Base-by-base conservation (phyloP, 2,113 vertebrate genomes). In the Limnothrissa miodon region DNA sequence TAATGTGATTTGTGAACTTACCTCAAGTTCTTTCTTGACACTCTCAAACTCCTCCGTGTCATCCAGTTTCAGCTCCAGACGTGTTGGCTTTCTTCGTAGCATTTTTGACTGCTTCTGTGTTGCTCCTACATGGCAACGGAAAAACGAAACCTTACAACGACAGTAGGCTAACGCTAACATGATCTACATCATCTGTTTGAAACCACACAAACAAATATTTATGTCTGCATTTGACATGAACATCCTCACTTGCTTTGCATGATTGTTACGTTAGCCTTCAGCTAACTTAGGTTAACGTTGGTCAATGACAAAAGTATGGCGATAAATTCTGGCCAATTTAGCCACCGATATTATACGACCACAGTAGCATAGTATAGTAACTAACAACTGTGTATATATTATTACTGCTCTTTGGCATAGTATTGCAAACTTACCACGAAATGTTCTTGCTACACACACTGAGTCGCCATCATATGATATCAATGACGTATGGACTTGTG, bases 31-130 rank as follows among this genome's bases (percentile, higher is more conserved):
- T 84, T 99, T 99, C 80, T 96, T 96, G 56, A 98, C 92, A 53
- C 94, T 96, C 87, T 99, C 98, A 48, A 99, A 99, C 91, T 99
- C 98, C 45, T 98, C 98, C 0, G 96, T 96, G 85, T 99, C 97
- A 33, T 99, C 98, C 81, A 99, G 93, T 86, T 99, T 99, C 83
- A 99, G 94, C 87, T 99, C 97, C 84, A 99, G 89, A 11, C 97
- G 97, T 0, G 98, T 99, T 17, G 98, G 98, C 83, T 99, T 99
- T 81, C 97, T 92, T 85, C 97, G 94, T 89, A 99, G 88, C 97
- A 99, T 99, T 66, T 5, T 91, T 33, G 79, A 39, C 66, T 74
- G 11, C 2, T 74, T 36, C 33, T 29, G 33, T 29, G 66, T 74
- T 36, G 10, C 66, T 36, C 29, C 29, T 74, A 56, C 19, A 56